A percentile compares a stretch with the other conserved stretches of the same genome.
Conservation (phyloP, 1,140 invertebrate species). For the Xylocopa sonorina region DNA sequence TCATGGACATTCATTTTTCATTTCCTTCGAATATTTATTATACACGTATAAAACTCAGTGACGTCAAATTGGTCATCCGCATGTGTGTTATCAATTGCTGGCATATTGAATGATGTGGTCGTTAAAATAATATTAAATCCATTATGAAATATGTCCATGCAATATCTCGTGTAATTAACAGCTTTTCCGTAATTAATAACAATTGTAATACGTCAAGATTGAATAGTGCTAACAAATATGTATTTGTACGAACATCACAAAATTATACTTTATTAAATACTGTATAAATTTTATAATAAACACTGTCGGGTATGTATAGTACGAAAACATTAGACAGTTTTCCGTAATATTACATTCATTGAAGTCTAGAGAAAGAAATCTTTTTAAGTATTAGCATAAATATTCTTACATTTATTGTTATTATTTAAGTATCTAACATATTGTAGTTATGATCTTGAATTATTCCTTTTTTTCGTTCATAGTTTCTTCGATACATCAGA, state of each 20-base stretch:
- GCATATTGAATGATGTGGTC: conserved; percentile 36
- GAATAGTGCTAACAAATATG: neutral
- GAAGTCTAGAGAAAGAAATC: neutral
- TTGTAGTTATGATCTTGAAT: conserved; percentile 12
- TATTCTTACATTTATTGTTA: neutral
- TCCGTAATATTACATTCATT: neutral
- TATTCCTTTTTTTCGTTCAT: conserved; percentile 63
- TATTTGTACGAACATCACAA: neutral
- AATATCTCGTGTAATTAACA: neutral
- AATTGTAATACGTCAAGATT: neutral
- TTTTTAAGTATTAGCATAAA: neutral
- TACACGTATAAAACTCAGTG: no score
- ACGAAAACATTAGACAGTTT: neutral
- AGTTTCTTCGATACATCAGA: conserved; percentile 75
- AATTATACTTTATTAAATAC: conserved; percentile 13
- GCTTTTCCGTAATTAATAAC: neutral
- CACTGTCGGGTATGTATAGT: neutral
- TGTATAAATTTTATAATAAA: conserved; percentile 30
- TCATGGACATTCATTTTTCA: no score
- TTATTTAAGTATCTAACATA: neutral
- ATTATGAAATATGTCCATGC: neutral
- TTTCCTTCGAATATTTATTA: no score
- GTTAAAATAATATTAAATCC: neutral
- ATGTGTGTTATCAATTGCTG: conserved; percentile 50
- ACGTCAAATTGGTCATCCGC: neutral